These are phyloP conservation scores for Teleopsis dalmanni DNA, from an alignment of 1,140 invertebrate genomes.

Conservation along the genomic window DNA sequence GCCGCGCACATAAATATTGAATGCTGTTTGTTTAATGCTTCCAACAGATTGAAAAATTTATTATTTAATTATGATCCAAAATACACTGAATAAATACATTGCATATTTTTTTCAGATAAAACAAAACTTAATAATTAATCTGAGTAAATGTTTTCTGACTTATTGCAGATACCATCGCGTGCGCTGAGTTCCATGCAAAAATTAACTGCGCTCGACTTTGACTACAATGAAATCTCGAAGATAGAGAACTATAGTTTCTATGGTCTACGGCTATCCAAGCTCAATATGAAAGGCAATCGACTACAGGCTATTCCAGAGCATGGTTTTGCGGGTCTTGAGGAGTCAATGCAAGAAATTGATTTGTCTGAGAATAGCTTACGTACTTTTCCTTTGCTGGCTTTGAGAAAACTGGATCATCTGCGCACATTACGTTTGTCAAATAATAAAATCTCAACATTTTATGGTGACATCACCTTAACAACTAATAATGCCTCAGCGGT, in stretches of 20 bases:
- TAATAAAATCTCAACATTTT: conserved; percentile 64
- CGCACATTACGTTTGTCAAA: conserved; percentile 67
- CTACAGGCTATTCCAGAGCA: conserved; percentile 72
- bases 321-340: conserved; percentile 76
- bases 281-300: conserved; percentile 77
- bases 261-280: conserved; percentile 68
- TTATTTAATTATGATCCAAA: no score
- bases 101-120: not conserved
- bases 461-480: conserved; percentile 30
- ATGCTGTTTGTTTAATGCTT: no score
- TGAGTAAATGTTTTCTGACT: not conserved
- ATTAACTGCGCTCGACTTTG: conserved; percentile 71
- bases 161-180: conserved; percentile 63
- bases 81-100: not conserved
- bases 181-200: conserved; percentile 64
- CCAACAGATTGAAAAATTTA: no score
- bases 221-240: conserved; percentile 74
- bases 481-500: conserved; percentile 42
- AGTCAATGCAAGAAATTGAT: conserved; percentile 71
- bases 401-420: conserved; percentile 67
- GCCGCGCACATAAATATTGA: no score
- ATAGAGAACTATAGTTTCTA: conserved; percentile 81
- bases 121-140: not conserved
- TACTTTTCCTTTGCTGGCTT: conserved; percentile 68
- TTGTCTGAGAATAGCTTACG: conserved; percentile 78